These are phyloP conservation scores for Pteropus alecto DNA, from an alignment of 2,113 vertebrate species.

Conservation along the genomic window DNA sequence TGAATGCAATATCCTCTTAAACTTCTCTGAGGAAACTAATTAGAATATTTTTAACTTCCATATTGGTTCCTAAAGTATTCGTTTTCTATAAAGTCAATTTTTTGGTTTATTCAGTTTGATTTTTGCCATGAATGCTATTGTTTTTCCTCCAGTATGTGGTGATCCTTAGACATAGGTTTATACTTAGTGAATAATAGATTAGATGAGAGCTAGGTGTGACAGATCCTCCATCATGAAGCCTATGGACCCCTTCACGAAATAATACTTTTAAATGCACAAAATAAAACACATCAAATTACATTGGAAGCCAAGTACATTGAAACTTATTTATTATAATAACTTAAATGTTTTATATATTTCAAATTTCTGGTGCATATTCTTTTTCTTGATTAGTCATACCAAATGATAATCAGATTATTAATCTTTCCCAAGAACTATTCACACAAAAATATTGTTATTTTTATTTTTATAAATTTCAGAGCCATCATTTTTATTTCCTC, in stretches of 20 bases:
- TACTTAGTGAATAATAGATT: not conserved
- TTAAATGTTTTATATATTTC: not conserved
- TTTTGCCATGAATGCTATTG: not conserved
- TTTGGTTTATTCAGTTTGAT: conserved; percentile 15
- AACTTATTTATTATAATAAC: not conserved
- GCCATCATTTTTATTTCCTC: not conserved
- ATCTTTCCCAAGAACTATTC: not conserved
- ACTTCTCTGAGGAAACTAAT: not conserved
- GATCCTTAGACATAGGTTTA: not conserved
- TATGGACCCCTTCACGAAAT: not conserved
- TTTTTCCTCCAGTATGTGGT: not conserved
- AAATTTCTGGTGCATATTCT: not conserved
- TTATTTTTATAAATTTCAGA: conserved; percentile 11
- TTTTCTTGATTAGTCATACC: not conserved
- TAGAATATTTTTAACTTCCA: conserved; percentile 38
- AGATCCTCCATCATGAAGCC: not conserved
- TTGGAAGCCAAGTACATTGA: not conserved
- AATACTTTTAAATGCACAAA: not conserved
- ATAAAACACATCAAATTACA: not conserved
- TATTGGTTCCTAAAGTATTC: conserved; percentile 23
- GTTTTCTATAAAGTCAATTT: not conserved
- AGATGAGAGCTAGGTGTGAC: not conserved
- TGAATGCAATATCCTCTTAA: conserved; percentile 10
- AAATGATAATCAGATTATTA: not conserved
- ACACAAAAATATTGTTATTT: not conserved